Conservation (phyloP, 2,888 invertebrate genomes). For the Dusona sp. region DNA sequence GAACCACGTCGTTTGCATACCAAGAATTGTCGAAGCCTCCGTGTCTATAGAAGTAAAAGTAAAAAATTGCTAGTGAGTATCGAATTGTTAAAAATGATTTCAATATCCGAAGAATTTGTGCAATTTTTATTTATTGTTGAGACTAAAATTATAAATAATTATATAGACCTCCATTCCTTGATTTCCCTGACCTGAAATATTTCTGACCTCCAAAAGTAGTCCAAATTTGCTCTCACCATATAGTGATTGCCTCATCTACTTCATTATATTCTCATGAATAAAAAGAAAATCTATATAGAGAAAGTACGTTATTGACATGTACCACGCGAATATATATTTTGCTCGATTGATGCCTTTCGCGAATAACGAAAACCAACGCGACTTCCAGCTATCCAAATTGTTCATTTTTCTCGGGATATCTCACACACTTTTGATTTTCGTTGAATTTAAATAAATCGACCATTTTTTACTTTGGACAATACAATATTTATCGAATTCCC, state of each 20-base stretch:
- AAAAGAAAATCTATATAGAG: background rate
- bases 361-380: background rate
- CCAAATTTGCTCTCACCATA: background rate
- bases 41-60: constrained; percentile 85
- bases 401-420: background rate
- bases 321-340: background rate
- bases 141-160: background rate
- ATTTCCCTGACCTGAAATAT: background rate
- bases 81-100: background rate
- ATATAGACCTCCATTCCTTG: background rate
- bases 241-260: background rate
- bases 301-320: background rate
- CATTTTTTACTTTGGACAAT: background rate
- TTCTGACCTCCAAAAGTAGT: background rate
- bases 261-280: constrained; percentile 9
- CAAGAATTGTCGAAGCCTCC: constrained; percentile 88
- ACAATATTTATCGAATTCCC: too few relatives aligned
- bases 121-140: background rate
- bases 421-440: background rate
- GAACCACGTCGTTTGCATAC: constrained; percentile 92
- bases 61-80: background rate
- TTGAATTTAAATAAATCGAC: background rate
- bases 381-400: background rate
- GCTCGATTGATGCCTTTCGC: background rate
- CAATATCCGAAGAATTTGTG: background rate